phyloP scores from a whole-genome alignment of 53 echinoderm and acorn worm genomes.

The Arbacia lixula region DNA sequence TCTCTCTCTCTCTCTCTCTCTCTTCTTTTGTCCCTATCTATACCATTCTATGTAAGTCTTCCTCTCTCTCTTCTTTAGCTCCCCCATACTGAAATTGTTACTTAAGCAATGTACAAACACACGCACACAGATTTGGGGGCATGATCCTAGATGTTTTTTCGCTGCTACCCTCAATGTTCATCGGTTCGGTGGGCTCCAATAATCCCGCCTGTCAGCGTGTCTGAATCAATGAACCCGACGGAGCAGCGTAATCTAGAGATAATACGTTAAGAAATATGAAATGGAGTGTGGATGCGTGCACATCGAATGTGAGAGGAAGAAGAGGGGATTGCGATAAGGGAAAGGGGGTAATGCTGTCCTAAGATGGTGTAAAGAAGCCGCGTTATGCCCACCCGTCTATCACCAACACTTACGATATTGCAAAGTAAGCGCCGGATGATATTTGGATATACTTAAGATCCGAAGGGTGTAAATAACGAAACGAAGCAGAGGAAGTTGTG shows the following conservation, averaged over 20 bases:
- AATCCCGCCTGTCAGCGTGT: constrained; percentile 15
- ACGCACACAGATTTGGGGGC: too few species aligned
- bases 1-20: neutral
- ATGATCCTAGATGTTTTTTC: neutral
- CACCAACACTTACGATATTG: constrained; percentile 24
- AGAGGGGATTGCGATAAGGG: too few species aligned
- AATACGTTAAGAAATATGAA: constrained; percentile 21
- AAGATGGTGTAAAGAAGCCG: neutral
- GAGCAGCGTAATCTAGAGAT: constrained; percentile 36
- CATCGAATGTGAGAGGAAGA: too few species aligned
- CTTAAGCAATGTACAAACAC: too few species aligned
- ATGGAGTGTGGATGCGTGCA: too few species aligned
- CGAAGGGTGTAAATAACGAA: too few species aligned
- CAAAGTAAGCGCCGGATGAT: neutral
- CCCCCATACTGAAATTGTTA: too few species aligned
- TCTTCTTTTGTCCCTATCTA: neutral
- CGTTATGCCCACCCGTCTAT: constrained; percentile 20
- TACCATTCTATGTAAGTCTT: neutral
- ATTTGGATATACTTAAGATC: too few species aligned
- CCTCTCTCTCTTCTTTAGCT: neutral
- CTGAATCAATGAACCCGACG: constrained; percentile 24
- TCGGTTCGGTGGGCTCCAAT: constrained; percentile 7
- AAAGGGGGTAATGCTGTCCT: too few species aligned
- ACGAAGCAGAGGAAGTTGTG: too few species aligned
- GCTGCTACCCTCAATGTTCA: constrained; percentile 33